Conservation (phyloP, 2,888 invertebrate genomes). For the Disparrhopalites patrizii region DNA sequence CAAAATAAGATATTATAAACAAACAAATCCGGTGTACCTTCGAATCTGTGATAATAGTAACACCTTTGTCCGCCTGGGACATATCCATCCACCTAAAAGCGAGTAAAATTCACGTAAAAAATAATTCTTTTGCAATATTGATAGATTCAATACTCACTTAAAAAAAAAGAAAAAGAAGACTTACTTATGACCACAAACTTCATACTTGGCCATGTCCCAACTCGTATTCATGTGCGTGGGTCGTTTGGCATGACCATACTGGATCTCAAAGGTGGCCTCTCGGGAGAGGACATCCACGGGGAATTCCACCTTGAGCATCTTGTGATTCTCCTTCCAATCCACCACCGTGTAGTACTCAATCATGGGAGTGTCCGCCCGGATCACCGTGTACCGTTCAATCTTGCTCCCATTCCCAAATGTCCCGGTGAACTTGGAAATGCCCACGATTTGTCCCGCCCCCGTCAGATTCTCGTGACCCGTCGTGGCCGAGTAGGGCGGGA, state of each 20-base stretch:
- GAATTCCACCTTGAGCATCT: constrained; percentile 56
- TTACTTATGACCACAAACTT: constrained; percentile 56
- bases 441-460: constrained; percentile 31
- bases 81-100: constrained; percentile 53
- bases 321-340: constrained; percentile 54
- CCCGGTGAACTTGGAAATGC: constrained; percentile 35
- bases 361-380: constrained; percentile 53
- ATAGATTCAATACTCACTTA: no score
- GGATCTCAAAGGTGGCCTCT: constrained; percentile 55
- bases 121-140: no score
- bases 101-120: no score
- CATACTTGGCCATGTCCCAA: constrained; percentile 56
- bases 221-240: constrained; percentile 54
- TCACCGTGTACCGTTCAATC: constrained; percentile 50
- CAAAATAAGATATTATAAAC: no score
- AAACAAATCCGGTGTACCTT: no score
- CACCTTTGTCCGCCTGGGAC: constrained; percentile 54
- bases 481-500: neutral
- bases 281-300: constrained; percentile 51
- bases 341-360: constrained; percentile 53
- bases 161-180: constrained; percentile 39
- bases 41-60: constrained; percentile 54
- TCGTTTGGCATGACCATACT: constrained; percentile 54
- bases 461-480: neutral
- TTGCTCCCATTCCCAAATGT: constrained; percentile 30